Base-by-base conservation (phyloP, 2,113 vertebrate genomes). In the Prolemur simus region DNA sequence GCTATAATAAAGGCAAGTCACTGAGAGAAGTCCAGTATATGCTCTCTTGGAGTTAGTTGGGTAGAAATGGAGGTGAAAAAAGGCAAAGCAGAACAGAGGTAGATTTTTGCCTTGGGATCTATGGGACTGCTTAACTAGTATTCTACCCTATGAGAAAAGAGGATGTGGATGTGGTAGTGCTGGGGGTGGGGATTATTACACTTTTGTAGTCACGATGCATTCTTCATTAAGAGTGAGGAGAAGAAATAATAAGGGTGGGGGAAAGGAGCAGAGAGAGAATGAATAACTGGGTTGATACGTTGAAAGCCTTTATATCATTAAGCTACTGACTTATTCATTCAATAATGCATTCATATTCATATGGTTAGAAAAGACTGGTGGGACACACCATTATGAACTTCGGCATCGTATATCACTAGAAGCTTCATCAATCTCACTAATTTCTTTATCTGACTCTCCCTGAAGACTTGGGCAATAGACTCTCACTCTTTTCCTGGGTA, bases 321-420 rank as follows among this genome's bases (percentile, higher is more conserved):
- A 97, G 49, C 20, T 95, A 80, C 10, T 83, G 82, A 95, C 76
- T 89, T 92, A 91, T 89, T 97, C 58, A 74, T 87, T 84, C 64
- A 83, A 71, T 95, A 91, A 93, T 76, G 47, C 49, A 76, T 96
- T 98, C 76, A 76, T 63, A 91, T 71, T 93, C 21, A 25, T 23
- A 37, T 89, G 63, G 37, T 80, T 93, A 93, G 82, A 58, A 37
- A 74, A 78, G 32, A 52, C 64, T 86, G 42, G 42, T 14, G 64
- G 73, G 39, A 42, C 12, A 37, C 56, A 91, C 93, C 20, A 25
- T 84, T 83, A 54, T 54, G 42, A 73, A 89, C n/a, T 13, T 89
- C 58, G 69, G 73, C 27, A 60, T 83, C 71, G 64, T 45, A 52
- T 58, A 47, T 42, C 42, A 37, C 27, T 34, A 69, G 42, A 94